Conservation (phyloP, 2,888 invertebrate species). For the Atrina japonica region DNA sequence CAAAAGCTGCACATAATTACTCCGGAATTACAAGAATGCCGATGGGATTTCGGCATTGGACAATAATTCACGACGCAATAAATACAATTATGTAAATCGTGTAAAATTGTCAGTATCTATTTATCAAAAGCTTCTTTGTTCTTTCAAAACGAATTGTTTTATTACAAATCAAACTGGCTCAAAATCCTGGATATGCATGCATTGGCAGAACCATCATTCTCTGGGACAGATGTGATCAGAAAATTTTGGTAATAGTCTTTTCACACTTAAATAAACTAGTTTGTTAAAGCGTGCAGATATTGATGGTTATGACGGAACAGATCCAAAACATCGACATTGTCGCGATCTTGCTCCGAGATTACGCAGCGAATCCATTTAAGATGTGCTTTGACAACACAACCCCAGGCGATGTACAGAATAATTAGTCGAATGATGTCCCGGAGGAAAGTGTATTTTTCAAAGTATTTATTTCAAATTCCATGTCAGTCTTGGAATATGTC, state of each 20-base stretch:
- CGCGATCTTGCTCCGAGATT: no score
- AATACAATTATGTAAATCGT: conserved; percentile 19
- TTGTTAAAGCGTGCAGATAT: no score
- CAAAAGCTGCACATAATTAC: conserved; percentile 11
- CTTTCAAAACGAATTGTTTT: conserved; percentile 4
- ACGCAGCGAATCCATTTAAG: no score
- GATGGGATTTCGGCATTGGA: conserved; percentile 1
- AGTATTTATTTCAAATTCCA: no score
- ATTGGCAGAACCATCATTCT: not conserved
- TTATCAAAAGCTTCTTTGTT: not conserved
- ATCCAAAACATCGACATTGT: no score
- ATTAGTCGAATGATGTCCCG: no score
- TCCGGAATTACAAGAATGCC: not conserved
- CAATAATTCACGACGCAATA: conserved; percentile 6
- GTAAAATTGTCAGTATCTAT: not conserved
- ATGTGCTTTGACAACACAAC: no score
- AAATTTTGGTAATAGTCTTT: not conserved
- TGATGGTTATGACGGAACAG: no score
- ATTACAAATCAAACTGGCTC: not conserved
- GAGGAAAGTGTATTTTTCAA: no score
- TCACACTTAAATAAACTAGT: not conserved
- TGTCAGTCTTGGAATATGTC: no score
- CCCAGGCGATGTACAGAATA: no score
- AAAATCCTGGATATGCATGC: not conserved
- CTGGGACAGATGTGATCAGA: not conserved